A percentile compares a stretch with the other conserved stretches of the same genome.
Evolutionary conservation across 2,888 invertebrate species (phyloP).

Genomic region (Ormyrus rosae): DNA sequence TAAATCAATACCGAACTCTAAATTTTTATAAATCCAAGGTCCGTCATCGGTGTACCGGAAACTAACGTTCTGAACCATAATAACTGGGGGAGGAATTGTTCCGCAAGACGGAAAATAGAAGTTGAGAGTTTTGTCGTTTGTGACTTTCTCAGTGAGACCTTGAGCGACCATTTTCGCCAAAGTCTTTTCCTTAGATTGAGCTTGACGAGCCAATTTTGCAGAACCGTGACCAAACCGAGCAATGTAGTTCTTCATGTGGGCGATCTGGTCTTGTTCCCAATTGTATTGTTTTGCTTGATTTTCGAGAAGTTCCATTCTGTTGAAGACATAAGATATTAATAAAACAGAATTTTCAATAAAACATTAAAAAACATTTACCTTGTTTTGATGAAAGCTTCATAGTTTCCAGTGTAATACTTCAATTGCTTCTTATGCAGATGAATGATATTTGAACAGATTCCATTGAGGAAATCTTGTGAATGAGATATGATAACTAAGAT

Average conservation of each 20-base stretch:
- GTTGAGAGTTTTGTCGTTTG: constrained; percentile 91
- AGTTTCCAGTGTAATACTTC: constrained; percentile 97
- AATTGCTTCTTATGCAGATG: constrained; percentile 95
- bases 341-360: constrained; percentile 11
- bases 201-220: constrained; percentile 98
- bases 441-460: constrained; percentile 97
- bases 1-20: constrained; percentile 99
- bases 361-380: constrained; percentile 61
- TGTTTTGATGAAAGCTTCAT: constrained; percentile 96
- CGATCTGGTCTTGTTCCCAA: constrained; percentile 99
- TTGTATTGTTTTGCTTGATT: constrained; percentile 99
- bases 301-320: constrained; percentile 92
- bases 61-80: constrained; percentile 98
- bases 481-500: constrained; percentile 98
- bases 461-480: constrained; percentile 99
- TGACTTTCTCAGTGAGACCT: constrained; percentile 96
- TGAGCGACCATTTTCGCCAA: constrained; percentile 99
- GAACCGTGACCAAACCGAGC: constrained; percentile 99
- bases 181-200: constrained; percentile 99
- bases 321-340: not conserved
- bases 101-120: constrained; percentile 97
- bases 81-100: constrained; percentile 97
- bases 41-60: constrained; percentile 92
- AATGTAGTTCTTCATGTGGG: constrained; percentile 99
- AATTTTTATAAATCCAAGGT: constrained; percentile 96